These are phyloP conservation scores for Cyanoramphus novaezelandiae DNA, from an alignment of 2,113 vertebrate species.

Conservation along the genomic window DNA sequence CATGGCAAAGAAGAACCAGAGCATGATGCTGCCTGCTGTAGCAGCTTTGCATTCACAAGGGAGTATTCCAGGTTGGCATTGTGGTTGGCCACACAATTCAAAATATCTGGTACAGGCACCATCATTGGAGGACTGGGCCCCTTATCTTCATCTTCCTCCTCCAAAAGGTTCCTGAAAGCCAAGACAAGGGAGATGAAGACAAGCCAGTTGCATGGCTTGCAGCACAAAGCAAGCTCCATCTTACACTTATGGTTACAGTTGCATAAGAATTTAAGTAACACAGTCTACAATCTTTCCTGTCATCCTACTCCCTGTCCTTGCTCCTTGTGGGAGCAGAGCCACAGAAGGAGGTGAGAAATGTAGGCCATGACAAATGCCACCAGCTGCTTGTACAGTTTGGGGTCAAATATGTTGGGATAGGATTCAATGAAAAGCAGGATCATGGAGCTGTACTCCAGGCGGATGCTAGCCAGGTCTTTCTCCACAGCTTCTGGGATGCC, in stretches of 20 bases:
- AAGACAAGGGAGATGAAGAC: not conserved
- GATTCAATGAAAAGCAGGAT: slow-evolving; percentile 87
- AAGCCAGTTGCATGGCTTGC: rapidly evolving
- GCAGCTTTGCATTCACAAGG: slow-evolving; percentile 71
- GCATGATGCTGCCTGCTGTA: rapidly evolving
- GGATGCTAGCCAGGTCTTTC: slow-evolving; percentile 86
- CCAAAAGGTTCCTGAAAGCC: slow-evolving; percentile 92
- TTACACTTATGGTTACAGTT: rapidly evolving
- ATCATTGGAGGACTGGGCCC: slow-evolving; percentile 87
- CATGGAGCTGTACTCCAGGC: slow-evolving; percentile 82
- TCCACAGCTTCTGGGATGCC: slow-evolving; percentile 87
- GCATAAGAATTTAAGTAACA: too few species aligned
- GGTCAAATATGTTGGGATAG: slow-evolving; percentile 81
- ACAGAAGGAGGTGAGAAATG: not conserved
- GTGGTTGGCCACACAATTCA: slow-evolving; percentile 72
- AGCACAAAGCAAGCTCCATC: not conserved
- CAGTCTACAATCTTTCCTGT: rapidly evolving
- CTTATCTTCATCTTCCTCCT: slow-evolving; percentile 82
- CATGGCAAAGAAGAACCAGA: rapidly evolving
- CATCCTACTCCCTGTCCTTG: not conserved
- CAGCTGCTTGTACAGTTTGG: slow-evolving; percentile 84
- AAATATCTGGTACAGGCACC: slow-evolving; percentile 67
- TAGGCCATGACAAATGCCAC: slow-evolving; percentile 98
- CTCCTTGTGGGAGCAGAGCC: not conserved
- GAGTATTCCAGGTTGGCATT: slow-evolving; percentile 91